Evolutionary conservation across 2,113 vertebrate species (phyloP), one percentile per base, ranked within the genome.

Genomic region (Bubo scandiacus): DNA sequence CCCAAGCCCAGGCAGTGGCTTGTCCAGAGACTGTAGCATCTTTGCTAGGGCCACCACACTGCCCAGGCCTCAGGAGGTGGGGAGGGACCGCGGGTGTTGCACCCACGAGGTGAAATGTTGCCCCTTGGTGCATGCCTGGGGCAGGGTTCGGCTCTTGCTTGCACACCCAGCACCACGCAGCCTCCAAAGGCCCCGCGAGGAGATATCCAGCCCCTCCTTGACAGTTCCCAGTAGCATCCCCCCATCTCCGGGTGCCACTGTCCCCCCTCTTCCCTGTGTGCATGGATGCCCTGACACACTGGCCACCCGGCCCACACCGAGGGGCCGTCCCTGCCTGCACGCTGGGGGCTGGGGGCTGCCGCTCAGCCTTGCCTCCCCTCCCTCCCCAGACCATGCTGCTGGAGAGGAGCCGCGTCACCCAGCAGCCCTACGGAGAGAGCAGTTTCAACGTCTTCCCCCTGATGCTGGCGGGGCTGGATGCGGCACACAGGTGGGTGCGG

Each of bases 401-500:
- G 98, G 99, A 99, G 96, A 98, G 98, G 68, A 97, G 97, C 94
- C 98, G 97, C 0, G 98, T 99, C 6, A 98, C 98, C 12, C 98
- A 97, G 95, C 98, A 95, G 79, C 98, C 98, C 0, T 94, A 95
- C 0, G 98, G 98, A 22, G 99, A 99, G 96, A 98, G 98, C 93
- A 99, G 90, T 97, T 99, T 99, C 96, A 97, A 99, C 79, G 81
- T 99, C 16, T 99, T 99, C 96, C 96, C 98, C 5, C 98, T 99
- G 97, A 98, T 99, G 99, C 95, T 99, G 90, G 98, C 98, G 0
- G 99, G 99, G 49, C 88, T 99, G 95, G 98, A 98, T 68, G n/a
- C 94, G 20, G 98, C 99, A 12, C 98, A 99, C 96, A 99, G 99
- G 99, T 98, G 92, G 97, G 95, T 16, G 11, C 4, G 8, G 0